Evolutionary conservation across 2,113 vertebrate genomes (phyloP), one percentile per base, ranked within the genome.

Genomic region (Bambusicola thoracicus): DNA sequence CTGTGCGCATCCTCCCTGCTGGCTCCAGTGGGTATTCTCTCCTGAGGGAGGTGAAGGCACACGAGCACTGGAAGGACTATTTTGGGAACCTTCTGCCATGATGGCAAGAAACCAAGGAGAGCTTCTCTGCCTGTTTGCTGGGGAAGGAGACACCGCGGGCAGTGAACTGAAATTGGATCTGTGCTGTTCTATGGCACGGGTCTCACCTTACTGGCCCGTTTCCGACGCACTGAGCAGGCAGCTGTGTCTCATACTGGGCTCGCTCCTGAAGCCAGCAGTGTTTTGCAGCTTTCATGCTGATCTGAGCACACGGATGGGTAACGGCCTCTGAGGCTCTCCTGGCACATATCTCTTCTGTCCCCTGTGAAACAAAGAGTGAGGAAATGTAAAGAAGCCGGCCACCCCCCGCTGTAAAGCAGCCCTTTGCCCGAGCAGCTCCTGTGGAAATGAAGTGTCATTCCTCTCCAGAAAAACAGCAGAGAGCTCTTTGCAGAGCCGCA

Each of bases 1-100:
- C 55, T 24, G 8, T 0, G 0, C 20, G 38, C 0, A 0, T 27
- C 68, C 48, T 48, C 58, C 48, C 46, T 46, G 72, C 7, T 15
- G 24, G 17, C 19, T 34, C 19, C 10, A 2, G 22, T 8, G 49
- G 30, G 10, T 29, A 20, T 61, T 38, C 51, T 49, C 56, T 61
- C 67, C 12, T 0, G 0, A 32, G 32, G 48, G 16, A 24, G 46
- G 24, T 70, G 41, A 73, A 81, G 36, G 18, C 56, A 12, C 0
- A 3, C 1, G 0, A 51, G 12, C 21, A 7, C 2, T 41, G 46
- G 17, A 19, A 83, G 32, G 61, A 40, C 10, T 3, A n/a, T 40
- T 74, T 4, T 2, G 34, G 65, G 36, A 74, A 58, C 30, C 3
- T 3, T 77, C 69, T 86, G 80, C 59, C 22, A 70, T 63, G 24